These are phyloP conservation scores for Tor tambroides DNA, from an alignment of 2,113 vertebrate species.

Conservation along the genomic window DNA sequence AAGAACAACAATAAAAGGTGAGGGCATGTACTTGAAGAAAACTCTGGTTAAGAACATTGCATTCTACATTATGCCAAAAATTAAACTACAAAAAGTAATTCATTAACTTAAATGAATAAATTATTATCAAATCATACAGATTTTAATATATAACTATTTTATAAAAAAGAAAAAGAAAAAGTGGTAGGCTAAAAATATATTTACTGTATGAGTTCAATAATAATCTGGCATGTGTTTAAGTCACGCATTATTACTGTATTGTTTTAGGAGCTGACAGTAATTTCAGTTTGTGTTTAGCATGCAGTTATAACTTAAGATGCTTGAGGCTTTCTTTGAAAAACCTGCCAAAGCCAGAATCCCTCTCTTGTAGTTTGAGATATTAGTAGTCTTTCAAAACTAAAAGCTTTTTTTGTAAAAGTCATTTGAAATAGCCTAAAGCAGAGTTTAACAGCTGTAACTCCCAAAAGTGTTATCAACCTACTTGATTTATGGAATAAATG, in stretches of 20 bases:
- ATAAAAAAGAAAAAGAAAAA: not conserved
- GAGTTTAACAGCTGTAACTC: constrained; percentile 11
- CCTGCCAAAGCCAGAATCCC: not conserved
- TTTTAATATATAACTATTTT: not conserved
- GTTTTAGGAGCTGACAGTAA: not conserved
- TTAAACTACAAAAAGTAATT: no score
- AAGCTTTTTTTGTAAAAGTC: not conserved
- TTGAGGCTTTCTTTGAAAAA: constrained; percentile 25
- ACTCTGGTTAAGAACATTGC: not conserved
- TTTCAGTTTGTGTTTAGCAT: not conserved
- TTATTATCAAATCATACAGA: not conserved
- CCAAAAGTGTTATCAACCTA: not conserved
- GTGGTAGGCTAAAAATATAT: not conserved
- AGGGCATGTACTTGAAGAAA: not conserved
- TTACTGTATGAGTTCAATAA: not conserved
- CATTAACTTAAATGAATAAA: no score
- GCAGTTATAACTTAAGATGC: not conserved
- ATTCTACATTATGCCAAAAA: no score
- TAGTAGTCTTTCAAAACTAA: not conserved
- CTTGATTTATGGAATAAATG: not conserved
- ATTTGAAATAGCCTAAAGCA: constrained; percentile 16
- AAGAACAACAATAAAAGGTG: not conserved
- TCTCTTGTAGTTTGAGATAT: constrained; percentile 1
- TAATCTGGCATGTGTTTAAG: not conserved
- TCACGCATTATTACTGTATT: not conserved